Conservation (phyloP, 2,113 vertebrate genomes). For the Gymnarchus niloticus region DNA sequence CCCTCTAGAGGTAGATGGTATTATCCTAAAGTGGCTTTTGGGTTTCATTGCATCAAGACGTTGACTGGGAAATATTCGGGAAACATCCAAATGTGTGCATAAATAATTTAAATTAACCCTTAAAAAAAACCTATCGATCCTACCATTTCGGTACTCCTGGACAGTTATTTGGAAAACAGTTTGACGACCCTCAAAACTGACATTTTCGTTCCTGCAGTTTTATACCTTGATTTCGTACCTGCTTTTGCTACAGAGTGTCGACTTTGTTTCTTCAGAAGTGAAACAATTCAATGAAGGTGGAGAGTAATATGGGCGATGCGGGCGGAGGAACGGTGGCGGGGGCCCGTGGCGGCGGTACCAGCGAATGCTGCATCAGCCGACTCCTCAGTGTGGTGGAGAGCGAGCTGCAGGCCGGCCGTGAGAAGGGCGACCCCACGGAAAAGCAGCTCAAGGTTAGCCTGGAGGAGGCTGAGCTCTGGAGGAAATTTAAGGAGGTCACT, state of each 20-base stretch:
- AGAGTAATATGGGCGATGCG: slow-evolving; percentile 30
- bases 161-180: neutral
- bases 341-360: slow-evolving; percentile 50
- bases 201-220: neutral
- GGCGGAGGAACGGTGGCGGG: neutral
- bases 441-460: slow-evolving; percentile 80
- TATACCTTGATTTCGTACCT: neutral
- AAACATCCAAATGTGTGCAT: neutral
- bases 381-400: slow-evolving; percentile 84
- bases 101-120: neutral
- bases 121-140: neutral
- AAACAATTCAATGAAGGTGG: slow-evolving; percentile 60
- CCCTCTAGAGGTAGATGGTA: slow-evolving; percentile 13
- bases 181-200: neutral
- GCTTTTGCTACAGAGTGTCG: neutral
- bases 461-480: slow-evolving; percentile 87
- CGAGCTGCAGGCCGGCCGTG: slow-evolving; percentile 79
- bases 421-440: slow-evolving; percentile 91
- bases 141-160: neutral
- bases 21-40: slow-evolving; percentile 18
- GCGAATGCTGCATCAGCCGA: slow-evolving; percentile 70
- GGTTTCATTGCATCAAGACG: slow-evolving; percentile 25
- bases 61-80: neutral
- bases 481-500: slow-evolving; percentile 84
- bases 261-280: slow-evolving; percentile 19